Evolutionary conservation across 1,140 invertebrate genomes (phyloP).

Genomic region (Papilio aristodemus): DNA sequence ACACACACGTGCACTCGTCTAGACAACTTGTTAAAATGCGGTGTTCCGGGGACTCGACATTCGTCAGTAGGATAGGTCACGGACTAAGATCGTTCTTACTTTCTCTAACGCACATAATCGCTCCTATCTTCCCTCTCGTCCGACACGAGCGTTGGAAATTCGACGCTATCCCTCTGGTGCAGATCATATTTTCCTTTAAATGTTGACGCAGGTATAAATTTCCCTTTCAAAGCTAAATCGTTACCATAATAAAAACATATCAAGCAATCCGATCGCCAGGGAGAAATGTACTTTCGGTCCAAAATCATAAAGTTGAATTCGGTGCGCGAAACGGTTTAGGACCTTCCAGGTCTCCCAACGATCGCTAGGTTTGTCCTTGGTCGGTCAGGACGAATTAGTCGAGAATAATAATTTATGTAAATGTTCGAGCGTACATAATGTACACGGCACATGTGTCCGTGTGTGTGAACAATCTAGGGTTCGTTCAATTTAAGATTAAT

Average conservation of each 20-base stretch:
- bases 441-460: slow-evolving; percentile 39
- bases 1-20: slow-evolving; percentile 66
- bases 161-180: slow-evolving; percentile 41
- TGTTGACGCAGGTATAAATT: slow-evolving; percentile 67
- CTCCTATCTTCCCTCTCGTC: slow-evolving; percentile 48
- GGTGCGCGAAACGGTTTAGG: slow-evolving; percentile 38
- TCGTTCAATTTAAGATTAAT: slow-evolving; percentile 1
- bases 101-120: slow-evolving; percentile 46
- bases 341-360: slow-evolving; percentile 66
- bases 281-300: slow-evolving; percentile 35
- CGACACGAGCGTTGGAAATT: slow-evolving; percentile 40
- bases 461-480: slow-evolving; percentile 40
- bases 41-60: slow-evolving; percentile 77
- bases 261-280: neutral
- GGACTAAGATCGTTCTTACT: slow-evolving; percentile 61
- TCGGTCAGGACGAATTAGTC: slow-evolving; percentile 75
- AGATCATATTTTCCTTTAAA: slow-evolving; percentile 43
- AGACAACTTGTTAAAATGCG: slow-evolving; percentile 76
- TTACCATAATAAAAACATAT: slow-evolving; percentile 33
- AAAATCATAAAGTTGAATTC: slow-evolving; percentile 40
- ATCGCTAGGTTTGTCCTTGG: slow-evolving; percentile 68
- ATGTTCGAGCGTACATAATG: slow-evolving; percentile 65
- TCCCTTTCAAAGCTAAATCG: slow-evolving; percentile 71
- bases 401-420: slow-evolving; percentile 79
- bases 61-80: slow-evolving; percentile 80